phyloP scores from a whole-genome alignment of 2,113 vertebrate genomes.

The Cyanoramphus novaezelandiae region DNA sequence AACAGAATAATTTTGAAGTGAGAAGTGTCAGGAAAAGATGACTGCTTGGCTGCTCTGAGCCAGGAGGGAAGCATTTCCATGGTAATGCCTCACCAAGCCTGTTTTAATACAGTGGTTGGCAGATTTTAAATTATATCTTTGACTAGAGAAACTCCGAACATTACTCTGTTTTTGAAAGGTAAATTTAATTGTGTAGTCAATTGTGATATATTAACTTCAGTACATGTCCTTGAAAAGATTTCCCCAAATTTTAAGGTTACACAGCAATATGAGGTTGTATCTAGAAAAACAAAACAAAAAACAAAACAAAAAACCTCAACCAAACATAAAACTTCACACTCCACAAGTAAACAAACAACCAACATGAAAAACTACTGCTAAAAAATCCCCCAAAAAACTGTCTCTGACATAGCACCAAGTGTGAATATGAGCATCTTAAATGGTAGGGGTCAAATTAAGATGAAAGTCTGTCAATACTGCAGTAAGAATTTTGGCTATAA shows the following conservation, averaged over 20 bases:
- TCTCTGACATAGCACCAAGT: neutral
- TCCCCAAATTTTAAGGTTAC: neutral
- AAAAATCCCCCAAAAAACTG: neutral
- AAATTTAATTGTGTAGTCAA: neutral
- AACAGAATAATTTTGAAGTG: neutral
- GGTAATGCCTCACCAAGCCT: neutral
- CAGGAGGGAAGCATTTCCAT: neutral
- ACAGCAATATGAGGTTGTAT: neutral
- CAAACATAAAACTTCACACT: accelerated
- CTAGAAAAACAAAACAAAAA: neutral
- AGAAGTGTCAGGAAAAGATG: neutral
- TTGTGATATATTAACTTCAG: neutral
- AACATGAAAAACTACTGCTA: too few relatives aligned
- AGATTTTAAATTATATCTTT: neutral
- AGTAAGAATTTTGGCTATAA: neutral
- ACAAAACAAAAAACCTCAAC: accelerated
- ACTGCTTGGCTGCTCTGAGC: neutral
- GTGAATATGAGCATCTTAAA: neutral
- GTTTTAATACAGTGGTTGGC: neutral
- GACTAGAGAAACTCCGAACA: neutral
- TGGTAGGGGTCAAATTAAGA: neutral
- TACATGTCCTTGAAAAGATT: neutral
- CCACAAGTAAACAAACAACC: neutral
- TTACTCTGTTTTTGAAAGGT: neutral
- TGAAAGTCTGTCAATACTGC: neutral